Evolutionary conservation across 2,113 vertebrate species (phyloP), one percentile per base, ranked within the genome.

Genomic region (Centrocercus urophasianus): DNA sequence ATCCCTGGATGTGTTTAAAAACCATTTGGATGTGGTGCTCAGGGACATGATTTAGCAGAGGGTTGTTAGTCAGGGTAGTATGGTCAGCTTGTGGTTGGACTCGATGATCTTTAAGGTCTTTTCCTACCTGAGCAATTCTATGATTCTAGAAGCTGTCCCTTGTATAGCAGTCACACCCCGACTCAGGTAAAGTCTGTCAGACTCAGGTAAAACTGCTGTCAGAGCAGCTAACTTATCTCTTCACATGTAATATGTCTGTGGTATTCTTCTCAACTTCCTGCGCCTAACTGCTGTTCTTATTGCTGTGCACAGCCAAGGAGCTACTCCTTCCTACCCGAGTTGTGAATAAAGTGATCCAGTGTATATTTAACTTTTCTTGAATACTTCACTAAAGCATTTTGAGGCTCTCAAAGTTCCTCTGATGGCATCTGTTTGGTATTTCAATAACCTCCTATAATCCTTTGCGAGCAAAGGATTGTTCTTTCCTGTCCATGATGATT

Each of bases 181-280:
- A 50, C 40, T 66, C 92, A 95, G 90, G 91, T 96, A 30, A 75
- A 90, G 38, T 38, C 38, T 38, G 38, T 38, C 38, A 38, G 42
- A 50, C 40, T 66, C 92, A 95, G 90, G 91, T 96, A 30, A 75
- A 90, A 67, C 38, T 65, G 72, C 56, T 65, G 61, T 90, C 80
- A 91, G 34, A 34, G 27, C 74, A 65, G 79, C 63, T 78, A 86
- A 88, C 42, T 93, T 95, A 72, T 79, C 84, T 94, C 57, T 91
- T 91, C 63, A 28, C 73, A 50, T 73, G 72, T 78, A 78, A 92
- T 92, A 86, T 59, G n/a, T 91, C 91, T 95, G 95, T 94, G 94
- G 94, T 97, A 84, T 95, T 90, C 88, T 87, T 95, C 67, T 88
- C 60, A 52, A 92, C 70, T 97, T 97, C 96, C 96, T 96, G 95